These are phyloP conservation scores for Megalops atlanticus DNA, from an alignment of 2,113 vertebrate genomes.

Conservation along the genomic window DNA sequence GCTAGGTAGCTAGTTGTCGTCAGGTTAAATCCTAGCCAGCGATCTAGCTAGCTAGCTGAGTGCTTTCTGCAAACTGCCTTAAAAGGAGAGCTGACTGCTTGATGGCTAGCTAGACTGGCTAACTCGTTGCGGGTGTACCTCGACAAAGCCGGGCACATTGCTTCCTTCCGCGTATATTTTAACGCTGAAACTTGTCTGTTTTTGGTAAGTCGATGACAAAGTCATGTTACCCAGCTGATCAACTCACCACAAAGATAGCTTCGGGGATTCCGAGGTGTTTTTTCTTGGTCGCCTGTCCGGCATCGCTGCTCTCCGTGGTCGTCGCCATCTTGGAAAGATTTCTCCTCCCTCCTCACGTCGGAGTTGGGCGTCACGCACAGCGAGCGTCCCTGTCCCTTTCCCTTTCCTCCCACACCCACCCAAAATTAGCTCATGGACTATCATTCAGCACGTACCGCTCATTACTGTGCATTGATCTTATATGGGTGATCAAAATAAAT, in stretches of 20 bases:
- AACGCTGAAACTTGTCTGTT: background rate
- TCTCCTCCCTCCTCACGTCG: slow-evolving; percentile 61
- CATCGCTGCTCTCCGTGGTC: slow-evolving; percentile 75
- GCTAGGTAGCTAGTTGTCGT: no score
- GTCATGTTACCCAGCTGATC: background rate
- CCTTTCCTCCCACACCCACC: no score
- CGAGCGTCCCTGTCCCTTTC: background rate
- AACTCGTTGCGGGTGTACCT: background rate
- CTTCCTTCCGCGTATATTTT: background rate
- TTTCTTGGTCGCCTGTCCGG: slow-evolving; percentile 68
- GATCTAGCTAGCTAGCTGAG: background rate
- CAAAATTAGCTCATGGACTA: no score
- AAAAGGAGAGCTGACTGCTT: slow-evolving; percentile 12
- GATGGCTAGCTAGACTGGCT: background rate
- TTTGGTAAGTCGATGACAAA: background rate
- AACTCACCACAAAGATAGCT: slow-evolving; percentile 88
- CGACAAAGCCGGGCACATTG: slow-evolving; percentile 3
- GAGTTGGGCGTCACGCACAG: slow-evolving; percentile 12
- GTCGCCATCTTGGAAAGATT: slow-evolving; percentile 84
- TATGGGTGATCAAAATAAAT: no score
- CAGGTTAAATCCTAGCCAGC: background rate
- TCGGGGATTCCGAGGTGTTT: slow-evolving; percentile 90
- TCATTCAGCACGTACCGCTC: no score
- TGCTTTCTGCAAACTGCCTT: slow-evolving; percentile 18
- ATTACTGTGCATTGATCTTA: no score